Percentiles rank a stretch among this genome's conserved stretches.
Conservation (phyloP, 2,113 vertebrate species). For the Crotalus tigris region DNA sequence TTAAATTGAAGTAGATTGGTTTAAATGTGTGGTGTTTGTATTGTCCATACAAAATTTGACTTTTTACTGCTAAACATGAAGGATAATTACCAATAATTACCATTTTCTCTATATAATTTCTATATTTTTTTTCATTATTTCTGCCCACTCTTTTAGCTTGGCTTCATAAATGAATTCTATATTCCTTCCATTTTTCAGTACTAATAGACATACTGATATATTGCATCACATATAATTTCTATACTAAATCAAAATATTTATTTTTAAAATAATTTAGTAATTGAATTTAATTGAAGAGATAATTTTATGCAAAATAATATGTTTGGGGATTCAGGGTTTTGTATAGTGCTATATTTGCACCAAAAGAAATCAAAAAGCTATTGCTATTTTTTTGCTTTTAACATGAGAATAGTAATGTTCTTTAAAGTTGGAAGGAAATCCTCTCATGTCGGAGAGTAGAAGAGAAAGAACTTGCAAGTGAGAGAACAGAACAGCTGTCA, state of each 20-base stretch:
- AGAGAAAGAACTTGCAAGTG: background rate
- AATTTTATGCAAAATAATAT: conserved; percentile 32
- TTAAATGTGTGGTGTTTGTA: background rate
- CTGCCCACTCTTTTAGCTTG: background rate
- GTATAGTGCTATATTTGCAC: background rate
- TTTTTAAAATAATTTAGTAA: conserved; percentile 33
- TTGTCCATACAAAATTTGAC: background rate
- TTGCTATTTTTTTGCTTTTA: conserved; percentile 4
- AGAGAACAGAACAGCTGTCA: background rate
- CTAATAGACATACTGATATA: background rate
- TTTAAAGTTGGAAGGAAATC: conserved; percentile 6
- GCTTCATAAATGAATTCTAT: background rate
- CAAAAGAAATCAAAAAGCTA: conserved; percentile 15
- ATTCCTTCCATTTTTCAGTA: background rate
- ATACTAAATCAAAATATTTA: conserved; percentile 32
- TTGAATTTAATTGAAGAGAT: conserved; percentile 6
- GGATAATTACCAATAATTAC: background rate
- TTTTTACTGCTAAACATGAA: background rate
- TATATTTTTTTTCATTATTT: background rate
- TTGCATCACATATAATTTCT: conserved; percentile 9
- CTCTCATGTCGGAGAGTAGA: background rate
- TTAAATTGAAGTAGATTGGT: background rate
- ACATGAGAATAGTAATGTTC: conserved; percentile 18
- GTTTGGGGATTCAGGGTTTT: conserved; percentile 4
- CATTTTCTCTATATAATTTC: background rate